Evolutionary conservation across 2,888 invertebrate genomes (phyloP).

Genomic region (Eumacrocentrus americanus): DNA sequence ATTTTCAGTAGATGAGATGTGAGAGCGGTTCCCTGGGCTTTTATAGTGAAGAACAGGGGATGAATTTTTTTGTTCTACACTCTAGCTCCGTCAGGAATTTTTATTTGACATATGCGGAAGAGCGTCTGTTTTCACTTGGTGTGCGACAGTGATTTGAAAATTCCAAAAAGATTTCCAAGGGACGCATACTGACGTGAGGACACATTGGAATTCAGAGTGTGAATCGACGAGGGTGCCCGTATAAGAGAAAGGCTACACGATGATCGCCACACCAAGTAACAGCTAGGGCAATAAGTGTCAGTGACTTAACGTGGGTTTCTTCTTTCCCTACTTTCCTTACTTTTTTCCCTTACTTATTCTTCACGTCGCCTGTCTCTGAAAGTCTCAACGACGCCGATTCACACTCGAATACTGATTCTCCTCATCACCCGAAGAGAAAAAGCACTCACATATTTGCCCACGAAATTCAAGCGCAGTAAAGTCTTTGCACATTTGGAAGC

Average conservation of each 20-base stretch:
- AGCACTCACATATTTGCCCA: background rate
- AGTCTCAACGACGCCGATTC: background rate
- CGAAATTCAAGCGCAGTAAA: background rate
- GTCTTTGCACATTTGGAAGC: background rate
- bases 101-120: conserved; percentile 3
- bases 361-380: background rate
- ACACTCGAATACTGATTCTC: conserved; percentile 7
- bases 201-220: conserved; percentile 41
- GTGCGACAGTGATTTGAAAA: conserved; percentile 1
- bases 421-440: too few species aligned
- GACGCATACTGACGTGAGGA: background rate
- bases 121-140: background rate
- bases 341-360: background rate
- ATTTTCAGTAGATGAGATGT: too few species aligned
- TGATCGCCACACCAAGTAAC: conserved; percentile 10
- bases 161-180: background rate
- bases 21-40: too few species aligned
- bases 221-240: conserved; percentile 24
- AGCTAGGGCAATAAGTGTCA: conserved; percentile 51
- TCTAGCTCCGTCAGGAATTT: background rate
- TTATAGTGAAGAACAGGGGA: background rate
- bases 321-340: conserved; percentile 8
- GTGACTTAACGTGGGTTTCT: conserved; percentile 40
- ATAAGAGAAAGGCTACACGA: conserved; percentile 16
- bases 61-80: background rate